Evolutionary conservation across 37 sponge, comb jelly and placozoan genomes (phyloP).

Genomic region (Geodia barretti): DNA sequence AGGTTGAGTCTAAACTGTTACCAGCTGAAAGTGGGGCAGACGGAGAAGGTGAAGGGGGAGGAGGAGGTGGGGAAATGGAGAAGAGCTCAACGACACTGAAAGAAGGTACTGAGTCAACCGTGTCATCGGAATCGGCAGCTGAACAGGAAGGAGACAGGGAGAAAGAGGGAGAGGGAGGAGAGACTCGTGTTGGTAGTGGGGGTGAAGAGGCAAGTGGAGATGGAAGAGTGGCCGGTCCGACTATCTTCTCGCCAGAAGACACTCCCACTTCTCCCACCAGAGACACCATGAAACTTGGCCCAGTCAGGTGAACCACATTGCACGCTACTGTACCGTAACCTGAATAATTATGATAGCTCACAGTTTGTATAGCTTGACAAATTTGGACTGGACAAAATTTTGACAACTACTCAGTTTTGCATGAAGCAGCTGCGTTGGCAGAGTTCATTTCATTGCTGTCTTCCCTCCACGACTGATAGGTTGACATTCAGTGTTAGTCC

Average conservation of each 20-base stretch:
- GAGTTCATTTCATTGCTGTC: background rate
- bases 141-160: background rate
- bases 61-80: background rate
- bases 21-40: background rate
- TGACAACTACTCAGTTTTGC: too few species aligned
- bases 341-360: too few species aligned
- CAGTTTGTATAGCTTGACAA: background rate
- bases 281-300: background rate
- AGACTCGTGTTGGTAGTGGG: background rate
- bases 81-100: background rate
- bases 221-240: background rate
- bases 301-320: background rate
- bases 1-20: background rate
- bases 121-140: background rate
- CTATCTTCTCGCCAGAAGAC: background rate
- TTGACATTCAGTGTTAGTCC: conserved; percentile 1
- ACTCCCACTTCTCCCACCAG: background rate
- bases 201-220: background rate
- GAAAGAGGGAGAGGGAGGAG: background rate
- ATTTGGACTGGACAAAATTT: too few species aligned
- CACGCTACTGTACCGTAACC: too few species aligned
- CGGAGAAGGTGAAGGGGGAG: background rate
- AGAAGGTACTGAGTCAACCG: background rate
- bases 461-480: background rate
- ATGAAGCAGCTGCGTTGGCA: too few species aligned